Percentiles rank a stretch among this genome's conserved stretches.
These are phyloP conservation scores for Lophius piscatorius DNA, from an alignment of 2,113 vertebrate genomes.

Conservation along the genomic window DNA sequence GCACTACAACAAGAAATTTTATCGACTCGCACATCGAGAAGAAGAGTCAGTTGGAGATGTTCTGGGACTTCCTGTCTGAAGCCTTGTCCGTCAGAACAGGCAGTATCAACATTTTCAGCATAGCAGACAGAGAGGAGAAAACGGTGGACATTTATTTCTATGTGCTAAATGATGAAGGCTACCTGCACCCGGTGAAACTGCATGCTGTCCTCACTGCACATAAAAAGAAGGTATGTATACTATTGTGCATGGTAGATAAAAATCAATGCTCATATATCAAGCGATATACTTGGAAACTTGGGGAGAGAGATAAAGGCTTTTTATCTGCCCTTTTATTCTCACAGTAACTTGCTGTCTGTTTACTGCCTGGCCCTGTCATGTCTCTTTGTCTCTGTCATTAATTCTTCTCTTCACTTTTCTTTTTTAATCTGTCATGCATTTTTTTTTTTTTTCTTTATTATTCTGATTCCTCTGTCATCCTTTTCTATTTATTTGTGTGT, in stretches of 20 bases:
- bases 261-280: constrained; percentile 66
- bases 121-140: constrained; percentile 72
- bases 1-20: constrained; percentile 85
- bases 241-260: constrained; percentile 52
- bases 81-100: constrained; percentile 73
- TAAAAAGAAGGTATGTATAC: constrained; percentile 80
- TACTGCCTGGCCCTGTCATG: constrained; percentile 50
- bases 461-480: constrained; percentile 11
- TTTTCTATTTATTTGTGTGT: too few relatives aligned
- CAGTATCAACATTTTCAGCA: constrained; percentile 80
- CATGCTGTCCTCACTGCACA: constrained; percentile 79
- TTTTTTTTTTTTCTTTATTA: constrained; percentile 21
- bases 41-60: constrained; percentile 75
- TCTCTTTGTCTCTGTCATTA: constrained; percentile 46
- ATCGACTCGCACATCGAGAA: constrained; percentile 73
- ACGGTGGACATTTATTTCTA: constrained; percentile 82
- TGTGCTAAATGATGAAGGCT: constrained; percentile 68
- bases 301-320: constrained; percentile 60
- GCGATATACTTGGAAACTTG: constrained; percentile 41
- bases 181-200: constrained; percentile 82
- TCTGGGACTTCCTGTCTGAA: constrained; percentile 83
- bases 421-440: neutral
- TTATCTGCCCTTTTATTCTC: constrained; percentile 69
- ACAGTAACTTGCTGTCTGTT: constrained; percentile 57
- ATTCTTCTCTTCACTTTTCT: constrained; percentile 17